A percentile compares a stretch with the other conserved stretches of the same genome.
These are phyloP conservation scores for Dascillus cervinus DNA, from an alignment of 2,888 invertebrate species.

Conservation along the genomic window DNA sequence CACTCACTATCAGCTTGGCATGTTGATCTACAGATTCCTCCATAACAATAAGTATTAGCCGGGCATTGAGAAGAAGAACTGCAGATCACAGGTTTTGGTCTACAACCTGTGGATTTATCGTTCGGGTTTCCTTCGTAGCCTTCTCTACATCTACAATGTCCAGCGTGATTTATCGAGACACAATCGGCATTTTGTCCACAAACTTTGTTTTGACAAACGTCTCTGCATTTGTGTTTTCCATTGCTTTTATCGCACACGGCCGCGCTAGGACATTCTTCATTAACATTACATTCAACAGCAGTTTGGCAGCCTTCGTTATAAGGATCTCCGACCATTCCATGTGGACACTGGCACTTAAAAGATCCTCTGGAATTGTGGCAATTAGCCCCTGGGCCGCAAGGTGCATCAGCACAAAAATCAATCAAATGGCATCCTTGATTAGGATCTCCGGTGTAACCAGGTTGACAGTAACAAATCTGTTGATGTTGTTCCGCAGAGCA, in stretches of 20 bases:
- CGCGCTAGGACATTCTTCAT: slow-evolving; percentile 72
- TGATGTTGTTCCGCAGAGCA: slow-evolving; percentile 78
- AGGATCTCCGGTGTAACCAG: slow-evolving; percentile 79
- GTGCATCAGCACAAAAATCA: slow-evolving; percentile 70
- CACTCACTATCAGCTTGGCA: slow-evolving; percentile 77
- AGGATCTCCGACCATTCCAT: slow-evolving; percentile 76
- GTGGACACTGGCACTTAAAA: slow-evolving; percentile 72
- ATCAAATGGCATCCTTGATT: slow-evolving; percentile 61
- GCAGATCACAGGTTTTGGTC: slow-evolving; percentile 66
- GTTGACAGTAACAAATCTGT: slow-evolving; percentile 77
- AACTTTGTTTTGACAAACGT: slow-evolving; percentile 67
- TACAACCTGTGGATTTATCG: slow-evolving; percentile 63
- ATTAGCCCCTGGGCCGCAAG: slow-evolving; percentile 71
- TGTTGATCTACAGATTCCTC: slow-evolving; percentile 69
- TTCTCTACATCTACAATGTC: slow-evolving; percentile 68
- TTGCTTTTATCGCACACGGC: slow-evolving; percentile 68
- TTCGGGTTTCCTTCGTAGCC: slow-evolving; percentile 74
- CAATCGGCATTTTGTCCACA: slow-evolving; percentile 86
- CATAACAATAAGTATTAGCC: slow-evolving; percentile 73
- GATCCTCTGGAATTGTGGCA: slow-evolving; percentile 76
- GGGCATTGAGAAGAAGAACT: slow-evolving; percentile 65
- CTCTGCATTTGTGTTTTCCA: slow-evolving; percentile 71
- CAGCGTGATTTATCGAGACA: slow-evolving; percentile 63
- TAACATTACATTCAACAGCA: slow-evolving; percentile 71
- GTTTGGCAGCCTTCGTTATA: slow-evolving; percentile 74